Evolutionary conservation across 1,140 invertebrate species (phyloP), one percentile per base, ranked within the genome.

Genomic region (Plodia interpunctella): DNA sequence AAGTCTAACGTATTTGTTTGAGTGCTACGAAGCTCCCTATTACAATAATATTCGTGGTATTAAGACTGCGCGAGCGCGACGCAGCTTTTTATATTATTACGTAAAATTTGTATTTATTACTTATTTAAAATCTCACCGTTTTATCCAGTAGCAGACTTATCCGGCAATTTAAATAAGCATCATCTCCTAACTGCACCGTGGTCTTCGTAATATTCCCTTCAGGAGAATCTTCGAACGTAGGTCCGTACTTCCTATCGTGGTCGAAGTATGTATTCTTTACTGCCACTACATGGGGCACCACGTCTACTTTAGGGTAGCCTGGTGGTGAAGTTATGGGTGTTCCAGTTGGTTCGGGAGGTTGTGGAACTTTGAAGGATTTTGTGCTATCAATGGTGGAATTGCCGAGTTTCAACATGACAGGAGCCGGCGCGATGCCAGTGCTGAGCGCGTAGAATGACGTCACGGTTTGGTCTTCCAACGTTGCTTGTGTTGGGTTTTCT

Each of bases 141-240:
- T 96, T 96, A 90, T 96, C 95, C 76, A 95, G 94, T 17, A 97
- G 91, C 60, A 96, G 88, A 66, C 94, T 95, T 75, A 97, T 95
- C 74, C 93, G 93, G 83, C 96, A 97, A 85, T 96, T 95, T 61
- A 97, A 91, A 73, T 93, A 93, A 49, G 95, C 94, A 49, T 94
- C 95, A 55, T 93, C 94, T 8, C 95, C 95, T 52, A 95, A 92
- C 65, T 96, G 94, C n/a, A 95, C 94, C 0, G 95, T 96, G 58
- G 96, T 92, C 76, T 95, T 95, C 52, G 92, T 93, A 9, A 92
- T 82, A 70, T 94, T 92, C 25, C 91, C 92, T 59, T 89, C 83
- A 17, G 91, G 85, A 18, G 86, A 82, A 63, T 92, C 92, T 74
- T 94, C 94, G 70, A 94, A 94, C 67, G 93, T 93, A 30, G 94